Base-by-base conservation (phyloP, 1,140 invertebrate species). In the Philaenus spumarius region DNA sequence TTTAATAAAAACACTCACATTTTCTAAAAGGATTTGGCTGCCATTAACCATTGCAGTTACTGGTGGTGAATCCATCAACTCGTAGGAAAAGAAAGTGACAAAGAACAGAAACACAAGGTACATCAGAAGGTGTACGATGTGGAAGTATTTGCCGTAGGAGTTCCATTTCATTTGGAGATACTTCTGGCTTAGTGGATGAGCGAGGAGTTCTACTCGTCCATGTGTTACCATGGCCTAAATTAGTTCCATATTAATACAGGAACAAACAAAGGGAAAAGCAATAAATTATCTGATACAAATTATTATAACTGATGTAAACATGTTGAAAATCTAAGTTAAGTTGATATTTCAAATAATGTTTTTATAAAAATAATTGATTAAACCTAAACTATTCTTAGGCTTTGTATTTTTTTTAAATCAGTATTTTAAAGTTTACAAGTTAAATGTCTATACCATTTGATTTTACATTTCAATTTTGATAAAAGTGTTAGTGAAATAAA, bases 161-260 rank as follows among this genome's bases (percentile, higher is more conserved):
- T 90, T 86, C 89, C 89, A 91, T 74, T 91, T 91, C 85, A 89
- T 90, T 72, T 89, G 84, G 24, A 91, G 71, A 70, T 90, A 91
- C 73, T 90, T 90, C 68, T 89, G 87, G 62, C 85, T 89, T 2
- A 91, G 69, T 1, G 87, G 87, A 76, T 91, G 89, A 30, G 87
- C 86, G 34, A 91, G 69, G 9, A 91, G 72, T 68, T 90, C 87
- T 1, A 90, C 87, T 59, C 88, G 74, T 12, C 86, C 85, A 68
- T 89, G 84, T 11, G 77, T 76, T 1, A 91, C 87, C 89, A 91
- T 91, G 26, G 86, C 86, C 87, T 90, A 67, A 17, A 67, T 56
- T 42, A 37, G 7, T n/a, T n/a, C n/a, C n/a, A n/a, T n/a, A n/a
- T n/a, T n/a, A n/a, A n/a, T n/a, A n/a, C n/a, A n/a, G n/a, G n/a